phyloP scores from a whole-genome alignment of 2,797 vertebrate genomes.

The Urocyon cinereoargenteus region DNA sequence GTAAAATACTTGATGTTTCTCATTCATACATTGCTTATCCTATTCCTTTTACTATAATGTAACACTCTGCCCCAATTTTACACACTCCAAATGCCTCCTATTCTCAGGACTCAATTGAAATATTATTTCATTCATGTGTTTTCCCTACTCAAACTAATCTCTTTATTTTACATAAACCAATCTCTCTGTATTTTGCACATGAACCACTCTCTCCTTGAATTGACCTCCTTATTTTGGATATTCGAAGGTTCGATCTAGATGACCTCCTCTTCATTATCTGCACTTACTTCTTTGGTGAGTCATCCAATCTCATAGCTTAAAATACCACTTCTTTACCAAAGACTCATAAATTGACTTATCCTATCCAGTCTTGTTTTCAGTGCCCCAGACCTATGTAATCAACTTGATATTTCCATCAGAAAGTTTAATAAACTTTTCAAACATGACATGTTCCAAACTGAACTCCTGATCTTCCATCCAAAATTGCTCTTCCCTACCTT shows the following conservation, averaged over 20 bases:
- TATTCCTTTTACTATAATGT: not conserved
- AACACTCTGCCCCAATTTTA: not conserved
- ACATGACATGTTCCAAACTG: not conserved
- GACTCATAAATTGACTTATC: not conserved
- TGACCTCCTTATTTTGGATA: not conserved
- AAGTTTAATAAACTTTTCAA: constrained; percentile 33
- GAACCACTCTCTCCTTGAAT: not conserved
- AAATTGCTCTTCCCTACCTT: not conserved
- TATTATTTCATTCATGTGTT: not conserved
- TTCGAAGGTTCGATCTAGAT: not conserved
- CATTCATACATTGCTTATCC: not conserved
- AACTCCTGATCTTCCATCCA: not conserved
- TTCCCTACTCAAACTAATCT: constrained; percentile 31
- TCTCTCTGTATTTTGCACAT: not conserved
- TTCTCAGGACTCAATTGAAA: constrained; percentile 6
- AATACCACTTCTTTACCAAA: not conserved
- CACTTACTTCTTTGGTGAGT: not conserved
- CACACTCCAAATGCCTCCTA: not conserved
- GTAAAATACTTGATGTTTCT: not conserved
- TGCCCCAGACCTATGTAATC: not conserved
- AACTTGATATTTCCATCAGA: not conserved
- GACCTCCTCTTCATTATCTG: not conserved
- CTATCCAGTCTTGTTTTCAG: not conserved
- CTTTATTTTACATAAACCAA: constrained; percentile 8
- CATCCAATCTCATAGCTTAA: not conserved